Conservation (phyloP, 1,140 invertebrate genomes). For the Leptopilina clavipes region DNA sequence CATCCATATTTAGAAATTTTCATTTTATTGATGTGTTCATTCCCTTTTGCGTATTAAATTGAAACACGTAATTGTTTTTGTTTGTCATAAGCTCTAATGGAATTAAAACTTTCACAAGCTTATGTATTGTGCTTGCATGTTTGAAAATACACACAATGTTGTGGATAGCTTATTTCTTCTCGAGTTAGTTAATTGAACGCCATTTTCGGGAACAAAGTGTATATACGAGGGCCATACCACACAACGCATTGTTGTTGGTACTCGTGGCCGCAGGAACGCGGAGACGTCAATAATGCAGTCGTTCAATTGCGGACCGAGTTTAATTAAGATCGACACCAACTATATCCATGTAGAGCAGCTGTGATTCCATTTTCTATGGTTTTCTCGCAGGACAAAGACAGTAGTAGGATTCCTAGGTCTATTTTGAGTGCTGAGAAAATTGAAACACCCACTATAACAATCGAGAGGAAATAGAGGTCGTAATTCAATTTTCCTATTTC, state of each 20-base stretch:
- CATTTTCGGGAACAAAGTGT: conserved; percentile 55
- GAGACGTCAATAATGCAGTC: conserved; percentile 63
- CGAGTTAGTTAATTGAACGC: conserved; percentile 63
- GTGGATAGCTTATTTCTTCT: conserved; percentile 45
- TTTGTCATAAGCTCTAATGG: too few species aligned
- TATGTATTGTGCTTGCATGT: too few species aligned
- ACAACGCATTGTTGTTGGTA: conserved; percentile 62
- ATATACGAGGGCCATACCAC: conserved; percentile 41
- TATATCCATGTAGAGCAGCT: conserved; percentile 46
- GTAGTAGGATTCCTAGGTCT: neutral
- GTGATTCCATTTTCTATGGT: conserved; percentile 53
- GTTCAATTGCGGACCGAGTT: conserved; percentile 65
- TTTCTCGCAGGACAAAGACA: conserved; percentile 42
- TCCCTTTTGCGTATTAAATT: too few species aligned
- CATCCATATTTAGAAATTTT: too few species aligned
- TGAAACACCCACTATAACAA: neutral
- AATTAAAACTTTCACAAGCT: too few species aligned
- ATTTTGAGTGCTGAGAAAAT: neutral
- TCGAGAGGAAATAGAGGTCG: neutral
- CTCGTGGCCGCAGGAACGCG: conserved; percentile 68
- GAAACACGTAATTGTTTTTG: too few species aligned
- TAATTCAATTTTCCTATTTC: conserved; percentile 23
- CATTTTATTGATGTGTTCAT: too few species aligned
- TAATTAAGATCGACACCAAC: conserved; percentile 65
- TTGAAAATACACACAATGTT: too few species aligned